phyloP scores from a whole-genome alignment of 2,797 vertebrate species.

The Notolabrus celidotus region DNA sequence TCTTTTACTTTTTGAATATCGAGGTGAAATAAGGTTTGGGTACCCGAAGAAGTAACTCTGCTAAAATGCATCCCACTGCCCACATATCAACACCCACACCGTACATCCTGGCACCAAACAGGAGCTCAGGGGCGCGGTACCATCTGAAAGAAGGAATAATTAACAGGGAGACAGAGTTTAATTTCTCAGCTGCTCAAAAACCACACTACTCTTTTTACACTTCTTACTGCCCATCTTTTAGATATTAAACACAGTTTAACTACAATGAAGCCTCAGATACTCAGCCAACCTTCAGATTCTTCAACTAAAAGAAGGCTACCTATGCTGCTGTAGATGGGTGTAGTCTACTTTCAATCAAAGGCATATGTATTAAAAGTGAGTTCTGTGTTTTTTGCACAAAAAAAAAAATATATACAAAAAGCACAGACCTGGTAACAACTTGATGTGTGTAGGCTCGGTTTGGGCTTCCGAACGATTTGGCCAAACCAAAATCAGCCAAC shows the following conservation, averaged over 20 bases:
- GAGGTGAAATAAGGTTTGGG: constrained; percentile 28
- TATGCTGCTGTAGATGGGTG: too few species aligned
- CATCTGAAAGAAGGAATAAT: constrained; percentile 84
- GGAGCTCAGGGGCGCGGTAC: constrained; percentile 95
- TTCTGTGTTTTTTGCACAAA: too few species aligned
- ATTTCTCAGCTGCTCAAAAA: not conserved
- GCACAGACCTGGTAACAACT: constrained; percentile 94
- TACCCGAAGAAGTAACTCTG: constrained; percentile 95
- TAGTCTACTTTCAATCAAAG: too few species aligned
- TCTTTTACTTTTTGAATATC: not conserved
- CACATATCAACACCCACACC: constrained; percentile 98
- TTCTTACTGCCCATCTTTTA: not conserved
- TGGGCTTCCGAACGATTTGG: constrained; percentile 97
- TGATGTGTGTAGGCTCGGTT: constrained; percentile 97
- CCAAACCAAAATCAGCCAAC: constrained; percentile 97
- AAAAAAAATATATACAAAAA: not conserved
- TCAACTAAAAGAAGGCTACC: too few species aligned
- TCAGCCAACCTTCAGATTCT: too few species aligned
- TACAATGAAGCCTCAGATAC: too few species aligned
- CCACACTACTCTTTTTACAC: not conserved
- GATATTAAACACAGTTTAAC: too few species aligned
- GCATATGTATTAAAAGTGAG: not conserved
- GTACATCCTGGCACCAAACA: constrained; percentile 98
- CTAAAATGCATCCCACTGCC: constrained; percentile 98
- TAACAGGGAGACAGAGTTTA: constrained; percentile 2